Conservation (phyloP, 1,140 invertebrate genomes). For the Helicoverpa armigera region DNA sequence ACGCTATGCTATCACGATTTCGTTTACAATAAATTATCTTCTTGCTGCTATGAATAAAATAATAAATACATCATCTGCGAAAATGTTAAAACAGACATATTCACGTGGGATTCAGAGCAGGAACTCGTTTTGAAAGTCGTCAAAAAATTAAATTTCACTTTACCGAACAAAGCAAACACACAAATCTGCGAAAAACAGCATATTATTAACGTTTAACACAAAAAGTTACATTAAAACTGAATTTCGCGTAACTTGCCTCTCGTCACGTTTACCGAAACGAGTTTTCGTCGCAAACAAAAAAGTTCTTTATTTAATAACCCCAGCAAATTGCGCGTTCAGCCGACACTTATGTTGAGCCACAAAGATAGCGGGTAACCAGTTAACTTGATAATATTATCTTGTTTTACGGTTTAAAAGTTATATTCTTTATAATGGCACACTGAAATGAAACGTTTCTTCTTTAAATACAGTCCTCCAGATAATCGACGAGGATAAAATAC, state of each 20-base stretch:
- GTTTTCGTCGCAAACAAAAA: slow-evolving; percentile 39
- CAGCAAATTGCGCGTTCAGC: slow-evolving; percentile 43
- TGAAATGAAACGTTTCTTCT: not conserved
- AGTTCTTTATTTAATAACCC: slow-evolving; percentile 48
- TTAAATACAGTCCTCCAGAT: no score
- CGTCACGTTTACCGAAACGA: slow-evolving; percentile 44
- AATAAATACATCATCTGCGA: no score
- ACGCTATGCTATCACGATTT: no score
- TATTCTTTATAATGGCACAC: not conserved
- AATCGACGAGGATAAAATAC: no score
- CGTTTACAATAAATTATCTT: no score
- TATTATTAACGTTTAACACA: slow-evolving; percentile 30
- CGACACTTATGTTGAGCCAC: slow-evolving; percentile 41
- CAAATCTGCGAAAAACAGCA: not conserved
- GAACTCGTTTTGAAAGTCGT: not conserved
- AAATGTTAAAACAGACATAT: not conserved
- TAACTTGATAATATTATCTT: not conserved
- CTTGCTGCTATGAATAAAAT: no score
- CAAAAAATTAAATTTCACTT: slow-evolving; percentile 3
- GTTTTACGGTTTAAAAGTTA: not conserved
- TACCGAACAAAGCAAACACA: not conserved
- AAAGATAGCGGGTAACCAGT: not conserved
- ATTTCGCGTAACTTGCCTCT: slow-evolving; percentile 21
- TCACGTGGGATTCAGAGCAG: not conserved
- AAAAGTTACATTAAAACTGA: slow-evolving; percentile 32